Base-by-base conservation (phyloP, 2,113 vertebrate species). In the Pitta sordida region DNA sequence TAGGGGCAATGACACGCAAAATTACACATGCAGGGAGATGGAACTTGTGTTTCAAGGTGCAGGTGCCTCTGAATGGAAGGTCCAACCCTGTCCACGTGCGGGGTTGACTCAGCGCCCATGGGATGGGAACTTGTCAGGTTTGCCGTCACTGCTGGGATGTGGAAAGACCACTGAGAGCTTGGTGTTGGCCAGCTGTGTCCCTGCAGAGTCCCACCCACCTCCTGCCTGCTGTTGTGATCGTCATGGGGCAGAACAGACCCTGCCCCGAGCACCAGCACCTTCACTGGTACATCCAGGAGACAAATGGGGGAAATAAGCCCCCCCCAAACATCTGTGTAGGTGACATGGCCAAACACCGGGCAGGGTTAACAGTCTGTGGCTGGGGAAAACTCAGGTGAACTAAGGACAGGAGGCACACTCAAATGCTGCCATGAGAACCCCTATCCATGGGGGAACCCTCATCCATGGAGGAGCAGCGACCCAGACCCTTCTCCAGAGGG, bases 1-100 rank as follows among this genome's bases (percentile, higher is more conserved):
- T 93, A 96, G 55, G 86, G 89, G 86, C 95, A 96, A 91, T 81
- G 89, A 93, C 91, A 96, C 44, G 27, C 95, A 95, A 84, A 96
- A 96, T 96, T 86, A 96, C 96, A 94, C 91, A 43, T 71, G 91
- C 43, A 15, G 82, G 43, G 80, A 88, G 73, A 46, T 52, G 71
- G 93, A 78, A 88, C 86, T n/a, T n/a, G n/a, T 34, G 70, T 91
- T 88, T 69, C 85, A 55, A 91, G 84, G 79, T 15, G 0, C 79
- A 76, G 80, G 86, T 94, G 53, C 55, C 89, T 81, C 81, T 48
- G 87, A 11, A 68, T 68, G 71, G 59, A 88, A 91, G 19, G 36
- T 18, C 75, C 43, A 29, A 68, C 59, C 77, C 91, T 14, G 46
- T 58, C 65, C 78, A 29, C 0, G 0, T 0, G 2, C 0, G 1